phyloP scores from a whole-genome alignment of 2,888 invertebrate species.

The Eutolmus rufibarbis region DNA sequence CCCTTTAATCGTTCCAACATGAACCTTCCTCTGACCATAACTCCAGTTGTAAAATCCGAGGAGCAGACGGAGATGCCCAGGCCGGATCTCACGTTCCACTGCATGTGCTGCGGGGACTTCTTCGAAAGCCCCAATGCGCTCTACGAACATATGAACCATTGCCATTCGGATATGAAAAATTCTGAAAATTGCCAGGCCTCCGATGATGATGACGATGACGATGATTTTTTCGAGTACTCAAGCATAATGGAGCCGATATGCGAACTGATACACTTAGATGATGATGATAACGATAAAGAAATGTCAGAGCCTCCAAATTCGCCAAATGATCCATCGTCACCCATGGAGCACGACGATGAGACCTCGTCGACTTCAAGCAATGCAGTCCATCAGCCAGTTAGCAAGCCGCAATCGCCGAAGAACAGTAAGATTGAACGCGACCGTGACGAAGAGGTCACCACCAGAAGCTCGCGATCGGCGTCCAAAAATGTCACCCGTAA shows the following conservation, averaged over 20 bases:
- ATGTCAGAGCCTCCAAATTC: conserved; percentile 16
- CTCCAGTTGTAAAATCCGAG: conserved; percentile 55
- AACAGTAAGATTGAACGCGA: not conserved
- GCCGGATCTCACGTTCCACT: conserved; percentile 61
- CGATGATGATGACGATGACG: conserved; percentile 47
- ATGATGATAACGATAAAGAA: conserved; percentile 40
- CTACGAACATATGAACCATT: conserved; percentile 59
- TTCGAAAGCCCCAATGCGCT: conserved; percentile 59
- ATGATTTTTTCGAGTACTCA: conserved; percentile 56
- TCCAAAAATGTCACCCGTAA: not conserved
- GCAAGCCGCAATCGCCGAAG: conserved; percentile 7
- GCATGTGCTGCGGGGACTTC: conserved; percentile 59
- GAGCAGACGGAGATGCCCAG: conserved; percentile 48
- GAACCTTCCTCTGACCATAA: conserved; percentile 58
- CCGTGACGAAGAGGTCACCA: not conserved
- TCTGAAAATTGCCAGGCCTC: not conserved
- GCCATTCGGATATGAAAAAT: conserved; percentile 53
- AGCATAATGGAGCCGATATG: conserved; percentile 62
- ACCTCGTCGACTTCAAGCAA: conserved; percentile 44
- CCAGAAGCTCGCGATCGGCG: not conserved
- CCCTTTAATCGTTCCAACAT: conserved; percentile 45
- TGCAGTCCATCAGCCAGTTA: conserved; percentile 1
- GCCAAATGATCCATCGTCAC: not conserved
- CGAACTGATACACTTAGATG: conserved; percentile 51
- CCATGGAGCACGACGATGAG: conserved; percentile 42